A percentile compares a stretch with the other conserved stretches of the same genome.
Evolutionary conservation across 2,113 vertebrate genomes (phyloP).

Genomic region (Nesogale talazaci): DNA sequence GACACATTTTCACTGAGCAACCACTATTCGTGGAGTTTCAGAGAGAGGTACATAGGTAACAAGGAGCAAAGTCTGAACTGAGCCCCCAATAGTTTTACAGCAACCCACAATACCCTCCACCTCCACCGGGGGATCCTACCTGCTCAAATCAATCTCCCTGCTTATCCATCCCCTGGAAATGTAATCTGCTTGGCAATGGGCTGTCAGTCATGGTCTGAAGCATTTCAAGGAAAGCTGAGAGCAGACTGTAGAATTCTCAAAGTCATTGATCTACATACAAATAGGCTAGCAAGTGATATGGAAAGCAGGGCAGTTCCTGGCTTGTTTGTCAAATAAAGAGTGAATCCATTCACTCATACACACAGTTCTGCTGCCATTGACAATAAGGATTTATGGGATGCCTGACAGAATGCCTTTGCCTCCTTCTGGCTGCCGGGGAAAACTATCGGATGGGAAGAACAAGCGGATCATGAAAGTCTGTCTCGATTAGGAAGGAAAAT

Average conservation of each 20-base stretch:
- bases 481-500: conserved; percentile 44
- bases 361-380: background rate
- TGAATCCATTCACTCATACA: background rate
- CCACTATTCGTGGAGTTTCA: background rate
- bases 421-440: background rate
- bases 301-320: background rate
- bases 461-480: background rate
- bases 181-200: background rate
- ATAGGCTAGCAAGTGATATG: conserved; percentile 1
- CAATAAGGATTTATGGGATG: background rate
- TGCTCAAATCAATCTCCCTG: conserved; percentile 3
- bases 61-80: background rate
- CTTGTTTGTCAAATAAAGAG: conserved; percentile 1
- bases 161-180: background rate
- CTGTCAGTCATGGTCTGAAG: conserved; percentile 12
- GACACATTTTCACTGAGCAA: too few species aligned
- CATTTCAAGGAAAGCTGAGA: background rate
- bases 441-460: background rate
- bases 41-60: background rate
- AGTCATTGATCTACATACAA: conserved; percentile 40
- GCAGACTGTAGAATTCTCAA: background rate
- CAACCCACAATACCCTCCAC: background rate
- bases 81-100: background rate
- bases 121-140: background rate
- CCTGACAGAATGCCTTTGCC: background rate